Evolutionary conservation across 2,888 invertebrate species (phyloP), one percentile per base, ranked within the genome.

Genomic region (Bombylius major): DNA sequence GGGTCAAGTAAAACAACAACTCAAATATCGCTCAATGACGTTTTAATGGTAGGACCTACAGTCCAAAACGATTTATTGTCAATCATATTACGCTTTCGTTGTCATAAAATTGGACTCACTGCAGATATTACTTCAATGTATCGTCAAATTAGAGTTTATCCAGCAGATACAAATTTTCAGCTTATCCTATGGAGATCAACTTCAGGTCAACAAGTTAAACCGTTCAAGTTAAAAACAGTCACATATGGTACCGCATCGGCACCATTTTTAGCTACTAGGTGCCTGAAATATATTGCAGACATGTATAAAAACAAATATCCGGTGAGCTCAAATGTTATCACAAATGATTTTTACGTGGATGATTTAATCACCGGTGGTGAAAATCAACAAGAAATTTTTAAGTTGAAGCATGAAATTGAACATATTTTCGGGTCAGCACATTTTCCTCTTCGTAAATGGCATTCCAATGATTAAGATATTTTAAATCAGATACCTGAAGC

Each of bases 121-220:
- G 45, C 51, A 4, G 51, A 51, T 13, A 51, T 51, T 32, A 31
- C 51, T 4, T 31, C 44, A 58, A 69, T 70, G 67, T 70, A 66
- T 47, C 52, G 66, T 0, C 64, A 66, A 57, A 58, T 67, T 5
- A 57, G 54, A 7, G 61, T 68, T 4, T 23, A 54, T 6, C 48
- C 60, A 6, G 53, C 62, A 3, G 62, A 69, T 53, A 39, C 59
- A 7, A 51, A 62, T 14, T 58, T 66, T 5, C 70, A 70, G 56
- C 51, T 64, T 44, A 67, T 69, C 6, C 50, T 69, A 3, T 71
- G 69, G 68, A 56, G 67, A 1, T 61, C 55, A 1, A 59, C 65
- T 4, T 60, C 63, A 2, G 12, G 67, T 33, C 32, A 58, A 32
- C 56, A 45, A 1, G 32, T 46, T 8, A 45, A 32, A 8, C n/a